These are phyloP conservation scores for Murina feae DNA, from an alignment of 2,113 vertebrate species.

Conservation along the genomic window DNA sequence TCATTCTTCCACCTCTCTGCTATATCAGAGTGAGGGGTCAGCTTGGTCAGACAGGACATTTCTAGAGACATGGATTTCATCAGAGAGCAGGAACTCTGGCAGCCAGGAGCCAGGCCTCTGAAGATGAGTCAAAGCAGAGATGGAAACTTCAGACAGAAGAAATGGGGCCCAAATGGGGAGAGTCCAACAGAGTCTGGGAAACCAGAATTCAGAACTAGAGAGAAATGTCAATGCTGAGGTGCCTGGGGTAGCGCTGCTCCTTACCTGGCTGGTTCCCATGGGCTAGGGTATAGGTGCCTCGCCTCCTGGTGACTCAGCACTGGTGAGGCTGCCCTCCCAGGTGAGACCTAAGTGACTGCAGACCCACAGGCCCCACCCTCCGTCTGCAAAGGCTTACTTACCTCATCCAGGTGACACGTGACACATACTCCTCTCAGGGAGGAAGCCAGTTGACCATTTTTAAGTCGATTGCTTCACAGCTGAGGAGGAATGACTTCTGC, in stretches of 20 bases:
- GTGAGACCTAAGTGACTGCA: not conserved
- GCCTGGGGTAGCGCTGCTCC: not conserved
- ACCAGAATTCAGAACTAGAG: not conserved
- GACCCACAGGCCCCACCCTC: not conserved
- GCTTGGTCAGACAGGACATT: not conserved
- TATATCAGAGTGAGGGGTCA: fast-evolving
- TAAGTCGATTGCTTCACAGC: not conserved
- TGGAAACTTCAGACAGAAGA: not conserved
- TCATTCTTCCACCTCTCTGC: not conserved
- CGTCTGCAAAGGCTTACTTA: fast-evolving
- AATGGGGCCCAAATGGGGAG: not conserved
- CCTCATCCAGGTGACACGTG: not conserved
- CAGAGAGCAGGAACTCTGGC: not conserved
- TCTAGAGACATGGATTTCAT: not conserved
- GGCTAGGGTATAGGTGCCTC: not conserved
- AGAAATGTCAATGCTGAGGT: fast-evolving
- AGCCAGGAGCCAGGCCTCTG: no score
- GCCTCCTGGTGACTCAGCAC: not conserved
- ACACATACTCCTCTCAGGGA: not conserved
- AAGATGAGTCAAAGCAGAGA: not conserved
- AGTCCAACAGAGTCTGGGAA: not conserved
- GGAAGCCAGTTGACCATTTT: not conserved
- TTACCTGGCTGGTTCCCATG: not conserved
- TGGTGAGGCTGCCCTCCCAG: not conserved
- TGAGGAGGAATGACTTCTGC: not conserved